Evolutionary conservation across 2,888 invertebrate species (phyloP).

Genomic region (Tuta absoluta): DNA sequence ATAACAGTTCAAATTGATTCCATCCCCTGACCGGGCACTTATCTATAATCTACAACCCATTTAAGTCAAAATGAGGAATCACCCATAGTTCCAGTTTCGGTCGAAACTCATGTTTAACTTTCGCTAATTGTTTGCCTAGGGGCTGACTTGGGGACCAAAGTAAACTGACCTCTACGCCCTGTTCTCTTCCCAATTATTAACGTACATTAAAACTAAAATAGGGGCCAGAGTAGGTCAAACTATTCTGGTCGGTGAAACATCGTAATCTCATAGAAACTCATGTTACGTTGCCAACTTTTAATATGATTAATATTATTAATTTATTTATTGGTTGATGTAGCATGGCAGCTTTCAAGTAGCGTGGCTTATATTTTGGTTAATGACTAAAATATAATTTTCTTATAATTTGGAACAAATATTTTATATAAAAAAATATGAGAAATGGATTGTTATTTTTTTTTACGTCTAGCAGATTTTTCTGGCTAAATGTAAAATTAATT

Average conservation of each 20-base stretch:
- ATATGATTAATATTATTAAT: constrained; percentile 65
- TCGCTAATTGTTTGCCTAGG: constrained; percentile 68
- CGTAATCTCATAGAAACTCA: constrained; percentile 56
- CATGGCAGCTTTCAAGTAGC: not conserved
- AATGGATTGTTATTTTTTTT: no score
- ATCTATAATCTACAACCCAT: constrained; percentile 49
- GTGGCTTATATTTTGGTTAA: not conserved
- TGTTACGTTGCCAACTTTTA: constrained; percentile 58
- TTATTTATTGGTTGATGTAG: constrained; percentile 37
- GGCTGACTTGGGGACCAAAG: constrained; percentile 45
- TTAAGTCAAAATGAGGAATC: constrained; percentile 53
- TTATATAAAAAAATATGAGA: no score
- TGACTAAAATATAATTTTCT: not conserved
- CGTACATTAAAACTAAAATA: constrained; percentile 21
- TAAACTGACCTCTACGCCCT: constrained; percentile 45
- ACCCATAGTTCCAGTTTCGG: constrained; percentile 52
- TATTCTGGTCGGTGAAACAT: constrained; percentile 44
- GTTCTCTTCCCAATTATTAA: not conserved
- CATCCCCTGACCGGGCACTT: constrained; percentile 30
- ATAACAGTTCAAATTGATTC: constrained; percentile 20
- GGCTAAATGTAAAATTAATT: no score
- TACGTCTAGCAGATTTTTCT: no score
- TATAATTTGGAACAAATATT: not conserved
- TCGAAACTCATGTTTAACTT: constrained; percentile 67
- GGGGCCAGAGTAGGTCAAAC: constrained; percentile 36